phyloP scores from a whole-genome alignment of 2,797 vertebrate genomes.

The Hydrocynus forskahlii region DNA sequence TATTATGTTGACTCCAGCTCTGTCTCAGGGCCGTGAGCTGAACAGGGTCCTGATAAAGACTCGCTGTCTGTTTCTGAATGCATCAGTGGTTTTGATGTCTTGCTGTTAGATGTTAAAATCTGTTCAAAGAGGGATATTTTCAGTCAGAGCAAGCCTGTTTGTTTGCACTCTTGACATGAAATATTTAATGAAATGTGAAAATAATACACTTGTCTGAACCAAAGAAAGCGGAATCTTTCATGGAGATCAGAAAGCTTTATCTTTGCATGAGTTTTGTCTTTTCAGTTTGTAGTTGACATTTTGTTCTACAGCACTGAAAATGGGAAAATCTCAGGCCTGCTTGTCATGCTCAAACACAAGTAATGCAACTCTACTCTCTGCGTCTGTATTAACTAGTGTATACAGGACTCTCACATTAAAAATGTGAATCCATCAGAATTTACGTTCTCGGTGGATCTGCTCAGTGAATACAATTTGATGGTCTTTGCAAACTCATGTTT shows the following conservation, averaged over 20 bases:
- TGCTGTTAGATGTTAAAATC: not conserved
- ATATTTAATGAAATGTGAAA: not conserved
- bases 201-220: not conserved
- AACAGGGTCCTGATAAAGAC: not conserved
- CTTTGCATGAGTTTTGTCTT: not conserved
- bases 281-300: not conserved
- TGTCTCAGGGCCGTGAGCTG: not conserved
- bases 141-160: not conserved
- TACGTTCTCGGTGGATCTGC: no score
- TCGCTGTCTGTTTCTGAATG: conserved; percentile 1
- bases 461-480: no score
- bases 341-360: no score
- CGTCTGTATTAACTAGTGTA: no score
- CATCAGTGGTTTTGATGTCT: not conserved
- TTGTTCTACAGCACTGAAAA: no score
- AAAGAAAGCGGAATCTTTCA: not conserved
- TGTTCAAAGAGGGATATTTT: conserved; percentile 1
- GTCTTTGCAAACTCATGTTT: no score
- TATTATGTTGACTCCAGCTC: not conserved
- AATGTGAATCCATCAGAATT: no score
- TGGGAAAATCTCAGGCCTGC: no score
- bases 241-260: not conserved
- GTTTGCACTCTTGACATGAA: not conserved
- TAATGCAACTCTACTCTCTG: no score
- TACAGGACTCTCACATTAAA: no score